These are phyloP conservation scores for Amiota minor DNA, from an alignment of 2,888 invertebrate genomes.

Conservation along the genomic window DNA sequence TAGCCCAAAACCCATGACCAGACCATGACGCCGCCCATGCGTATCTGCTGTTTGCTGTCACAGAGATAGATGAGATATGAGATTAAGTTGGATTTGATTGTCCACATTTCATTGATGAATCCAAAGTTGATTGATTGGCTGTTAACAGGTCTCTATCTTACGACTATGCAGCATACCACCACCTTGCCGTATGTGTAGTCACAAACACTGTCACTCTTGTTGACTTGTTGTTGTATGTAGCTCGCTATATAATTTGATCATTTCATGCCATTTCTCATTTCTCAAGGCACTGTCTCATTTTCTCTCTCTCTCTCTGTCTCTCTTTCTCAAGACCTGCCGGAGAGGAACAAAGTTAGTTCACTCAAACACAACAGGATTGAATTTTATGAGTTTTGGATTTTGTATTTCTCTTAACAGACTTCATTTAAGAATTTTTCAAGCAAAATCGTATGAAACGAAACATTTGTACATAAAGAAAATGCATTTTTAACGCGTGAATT, in stretches of 20 bases:
- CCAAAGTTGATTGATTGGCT: too few species aligned
- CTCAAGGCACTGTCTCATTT: constrained; percentile 55
- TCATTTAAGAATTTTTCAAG: neutral
- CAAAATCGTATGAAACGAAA: constrained; percentile 38
- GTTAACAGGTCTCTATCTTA: too few species aligned
- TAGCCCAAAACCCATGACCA: neutral
- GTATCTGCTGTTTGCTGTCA: constrained; percentile 25
- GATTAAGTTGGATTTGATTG: too few species aligned
- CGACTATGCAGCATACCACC: neutral
- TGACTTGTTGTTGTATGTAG: constrained; percentile 42
- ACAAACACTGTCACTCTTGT: constrained; percentile 40
- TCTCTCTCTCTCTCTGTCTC: constrained; percentile 47
- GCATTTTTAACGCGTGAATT: too few species aligned
- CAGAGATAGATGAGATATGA: too few species aligned
- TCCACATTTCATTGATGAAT: too few species aligned
- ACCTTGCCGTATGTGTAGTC: constrained; percentile 14
- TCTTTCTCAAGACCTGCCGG: constrained; percentile 74
- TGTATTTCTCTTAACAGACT: constrained; percentile 9
- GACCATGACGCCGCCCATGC: constrained; percentile 7
- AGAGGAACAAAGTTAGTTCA: constrained; percentile 75
- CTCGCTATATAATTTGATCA: constrained; percentile 41
- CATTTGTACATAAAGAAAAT: constrained; percentile 25
- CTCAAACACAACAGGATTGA: constrained; percentile 74
- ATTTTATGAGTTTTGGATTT: constrained; percentile 47
- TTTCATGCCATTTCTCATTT: constrained; percentile 42